Base-by-base conservation (phyloP, 2,888 invertebrate genomes). In the Linnaemya vulpina region DNA sequence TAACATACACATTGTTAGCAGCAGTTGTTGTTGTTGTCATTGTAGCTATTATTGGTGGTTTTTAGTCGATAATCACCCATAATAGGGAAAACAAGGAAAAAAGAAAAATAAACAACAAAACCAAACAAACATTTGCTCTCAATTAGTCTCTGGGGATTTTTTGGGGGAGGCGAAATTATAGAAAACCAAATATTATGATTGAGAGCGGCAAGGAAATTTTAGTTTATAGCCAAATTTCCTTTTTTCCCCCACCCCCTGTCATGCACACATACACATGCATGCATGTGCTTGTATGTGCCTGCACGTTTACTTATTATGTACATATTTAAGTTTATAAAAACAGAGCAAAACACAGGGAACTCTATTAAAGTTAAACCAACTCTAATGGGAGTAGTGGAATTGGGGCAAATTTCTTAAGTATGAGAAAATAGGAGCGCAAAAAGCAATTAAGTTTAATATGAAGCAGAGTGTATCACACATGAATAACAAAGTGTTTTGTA, bases 111-210 rank as follows among this genome's bases (percentile, higher is more conserved):
- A 25, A 60, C 13, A 40, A 67, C 8, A 67, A 74, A 81, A 74
- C 53, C 51, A 65, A 78, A 65, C 58, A 81, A 85, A 78, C 78
- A 85, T 85, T 85, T 85, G 78, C 43, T 75, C 38, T 55, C 74
- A 78, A 85, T 82, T 82, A 78, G 78, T 75, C 82, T 78, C 78
- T 17, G 22, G 85, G 84, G 84, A 58, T 70, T 58, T 49, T 65
- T 58, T n/a, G n/a, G n/a, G 49, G n/a, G 3, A 13, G 63, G 63
- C 49, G 40, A 58, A 58, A 71, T 58, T 30, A 81, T 49, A 3
- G 40, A 71, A 82, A 30, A 71, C 71, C 55, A 55, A 9, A 73
- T 35, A 73, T 58, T 77, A 60, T 46, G 17, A 43, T 11, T 40
- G 30, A 5, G 30, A 55, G 20, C 7, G 13, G 17, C 40, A 20